Evolutionary conservation across 2,888 invertebrate genomes (phyloP).

Genomic region (Steromphala cineraria): DNA sequence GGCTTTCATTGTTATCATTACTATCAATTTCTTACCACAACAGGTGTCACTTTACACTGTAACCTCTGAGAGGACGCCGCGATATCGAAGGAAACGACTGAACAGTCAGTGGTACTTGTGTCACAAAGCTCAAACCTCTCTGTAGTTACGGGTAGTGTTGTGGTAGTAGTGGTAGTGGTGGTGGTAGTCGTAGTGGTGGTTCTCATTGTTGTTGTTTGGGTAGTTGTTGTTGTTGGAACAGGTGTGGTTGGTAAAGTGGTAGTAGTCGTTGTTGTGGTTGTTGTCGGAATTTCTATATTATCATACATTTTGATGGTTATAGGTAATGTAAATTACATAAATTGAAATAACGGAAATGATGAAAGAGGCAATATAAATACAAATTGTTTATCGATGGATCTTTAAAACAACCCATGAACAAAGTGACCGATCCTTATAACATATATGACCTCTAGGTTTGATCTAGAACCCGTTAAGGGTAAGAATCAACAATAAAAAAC

Average conservation of each 20-base stretch:
- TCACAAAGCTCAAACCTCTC: slow-evolving; percentile 30
- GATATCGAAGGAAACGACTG: slow-evolving; percentile 27
- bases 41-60: slow-evolving; percentile 31
- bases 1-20: neutral
- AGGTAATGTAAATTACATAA: too few relatives aligned
- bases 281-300: neutral
- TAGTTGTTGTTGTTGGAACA: neutral
- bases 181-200: neutral
- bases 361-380: too few relatives aligned
- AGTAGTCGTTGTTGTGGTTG: neutral
- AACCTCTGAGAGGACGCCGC: neutral
- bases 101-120: slow-evolving; percentile 27
- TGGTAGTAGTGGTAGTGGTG: slow-evolving; percentile 2
- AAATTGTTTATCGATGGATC: too few relatives aligned
- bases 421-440: too few relatives aligned
- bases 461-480: too few relatives aligned
- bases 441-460: too few relatives aligned
- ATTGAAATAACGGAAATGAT: too few relatives aligned
- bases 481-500: too few relatives aligned
- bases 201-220: neutral
- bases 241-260: neutral
- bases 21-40: slow-evolving; percentile 24
- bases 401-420: too few relatives aligned
- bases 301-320: too few relatives aligned
- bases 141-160: slow-evolving; percentile 5